Evolutionary conservation across 2,797 vertebrate genomes (phyloP).

Genomic region (Okamejei kenojei): DNA sequence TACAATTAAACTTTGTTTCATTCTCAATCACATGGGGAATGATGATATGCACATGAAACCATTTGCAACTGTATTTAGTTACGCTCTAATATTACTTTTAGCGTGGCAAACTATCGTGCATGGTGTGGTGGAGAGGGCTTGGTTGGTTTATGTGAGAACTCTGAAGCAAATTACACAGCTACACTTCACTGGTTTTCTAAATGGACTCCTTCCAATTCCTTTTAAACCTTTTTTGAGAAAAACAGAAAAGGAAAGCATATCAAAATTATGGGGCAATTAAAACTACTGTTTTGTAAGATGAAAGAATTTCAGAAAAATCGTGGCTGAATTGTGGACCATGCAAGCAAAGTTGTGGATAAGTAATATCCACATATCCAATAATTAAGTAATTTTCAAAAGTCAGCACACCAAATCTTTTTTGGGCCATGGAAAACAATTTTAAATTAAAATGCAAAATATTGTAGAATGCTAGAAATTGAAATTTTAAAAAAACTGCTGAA

Average conservation of each 20-base stretch:
- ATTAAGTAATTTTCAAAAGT: too few relatives aligned
- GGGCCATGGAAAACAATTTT: too few relatives aligned
- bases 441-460: too few relatives aligned
- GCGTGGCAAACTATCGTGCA: background rate
- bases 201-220: background rate
- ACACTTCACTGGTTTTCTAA: background rate
- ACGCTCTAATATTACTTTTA: background rate
- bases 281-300: too few relatives aligned
- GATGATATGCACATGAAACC: background rate
- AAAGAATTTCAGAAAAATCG: too few relatives aligned
- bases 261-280: background rate
- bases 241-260: background rate
- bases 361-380: too few relatives aligned
- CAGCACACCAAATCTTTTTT: too few relatives aligned
- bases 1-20: slow-evolving; percentile 30
- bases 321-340: too few relatives aligned
- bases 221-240: background rate
- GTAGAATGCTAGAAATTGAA: too few relatives aligned
- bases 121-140: too few relatives aligned
- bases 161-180: background rate
- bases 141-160: background rate
- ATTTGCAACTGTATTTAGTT: background rate
- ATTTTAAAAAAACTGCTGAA: too few relatives aligned
- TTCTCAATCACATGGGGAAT: background rate
- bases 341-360: too few relatives aligned